Percentiles rank a stretch among this genome's conserved stretches.
phyloP scores from a whole-genome alignment of 2,888 invertebrate genomes.

The Thecophora atra region DNA sequence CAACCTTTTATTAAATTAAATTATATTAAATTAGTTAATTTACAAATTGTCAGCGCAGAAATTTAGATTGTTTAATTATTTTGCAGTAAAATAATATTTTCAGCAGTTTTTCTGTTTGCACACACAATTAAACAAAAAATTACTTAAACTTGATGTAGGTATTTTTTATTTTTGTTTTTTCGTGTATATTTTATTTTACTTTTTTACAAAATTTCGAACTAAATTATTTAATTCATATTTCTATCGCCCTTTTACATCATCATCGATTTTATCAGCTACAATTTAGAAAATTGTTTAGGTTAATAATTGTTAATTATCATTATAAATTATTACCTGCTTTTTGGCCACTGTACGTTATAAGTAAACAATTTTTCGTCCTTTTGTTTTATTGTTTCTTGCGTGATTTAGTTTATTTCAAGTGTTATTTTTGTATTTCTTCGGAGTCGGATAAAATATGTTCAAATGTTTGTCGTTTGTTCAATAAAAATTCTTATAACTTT shows the following conservation, averaged over 20 bases:
- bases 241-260: background rate
- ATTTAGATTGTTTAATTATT: too few relatives aligned
- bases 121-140: background rate
- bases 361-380: conserved; percentile 47
- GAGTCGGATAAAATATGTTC: background rate
- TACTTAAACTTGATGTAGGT: background rate
- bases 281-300: conserved; percentile 23
- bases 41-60: too few relatives aligned
- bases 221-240: background rate
- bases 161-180: too few relatives aligned
- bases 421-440: conserved; percentile 32
- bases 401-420: conserved; percentile 31
- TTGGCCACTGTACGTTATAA: conserved; percentile 54
- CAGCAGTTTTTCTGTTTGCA: background rate
- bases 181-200: background rate
- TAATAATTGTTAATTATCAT: conserved; percentile 11
- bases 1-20: too few relatives aligned
- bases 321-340: conserved; percentile 52
- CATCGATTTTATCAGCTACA: background rate
- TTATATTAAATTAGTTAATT: too few relatives aligned
- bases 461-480: too few relatives aligned
- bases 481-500: too few relatives aligned
- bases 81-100: too few relatives aligned
- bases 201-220: background rate
- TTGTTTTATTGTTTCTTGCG: conserved; percentile 7